Evolutionary conservation across 2,113 vertebrate species (phyloP).

Genomic region (Gnathonemus echidnorhynchus): DNA sequence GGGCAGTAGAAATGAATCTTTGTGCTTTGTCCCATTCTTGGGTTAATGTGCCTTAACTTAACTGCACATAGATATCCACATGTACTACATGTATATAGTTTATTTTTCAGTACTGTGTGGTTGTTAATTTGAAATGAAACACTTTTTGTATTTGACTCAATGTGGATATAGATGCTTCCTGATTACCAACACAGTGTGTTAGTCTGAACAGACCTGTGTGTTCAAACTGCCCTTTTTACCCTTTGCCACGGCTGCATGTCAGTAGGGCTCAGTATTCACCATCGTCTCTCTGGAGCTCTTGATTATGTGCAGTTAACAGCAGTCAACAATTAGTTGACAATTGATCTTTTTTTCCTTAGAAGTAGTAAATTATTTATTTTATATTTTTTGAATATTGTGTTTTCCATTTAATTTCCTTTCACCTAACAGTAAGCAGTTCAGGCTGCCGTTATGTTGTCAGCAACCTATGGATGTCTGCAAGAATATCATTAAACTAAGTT

Average conservation of each 20-base stretch:
- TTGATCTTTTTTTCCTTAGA: neutral
- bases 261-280: neutral
- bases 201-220: neutral
- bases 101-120: neutral
- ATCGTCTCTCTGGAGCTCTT: neutral
- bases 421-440: neutral
- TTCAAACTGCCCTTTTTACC: neutral
- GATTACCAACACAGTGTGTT: neutral
- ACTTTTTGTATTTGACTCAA: neutral
- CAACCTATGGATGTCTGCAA: neutral
- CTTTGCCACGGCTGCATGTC: neutral
- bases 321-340: neutral
- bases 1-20: neutral
- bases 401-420: neutral
- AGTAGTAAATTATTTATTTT: neutral
- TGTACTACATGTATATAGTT: neutral
- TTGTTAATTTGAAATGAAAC: neutral
- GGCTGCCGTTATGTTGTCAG: neutral
- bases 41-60: slow-evolving; percentile 13
- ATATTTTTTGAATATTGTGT: neutral
- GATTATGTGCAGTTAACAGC: neutral
- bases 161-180: neutral
- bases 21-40: neutral
- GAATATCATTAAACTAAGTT: neutral
- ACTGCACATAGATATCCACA: neutral